Conservation (phyloP, 1,140 invertebrate species). For the Heliconius melpomene region DNA sequence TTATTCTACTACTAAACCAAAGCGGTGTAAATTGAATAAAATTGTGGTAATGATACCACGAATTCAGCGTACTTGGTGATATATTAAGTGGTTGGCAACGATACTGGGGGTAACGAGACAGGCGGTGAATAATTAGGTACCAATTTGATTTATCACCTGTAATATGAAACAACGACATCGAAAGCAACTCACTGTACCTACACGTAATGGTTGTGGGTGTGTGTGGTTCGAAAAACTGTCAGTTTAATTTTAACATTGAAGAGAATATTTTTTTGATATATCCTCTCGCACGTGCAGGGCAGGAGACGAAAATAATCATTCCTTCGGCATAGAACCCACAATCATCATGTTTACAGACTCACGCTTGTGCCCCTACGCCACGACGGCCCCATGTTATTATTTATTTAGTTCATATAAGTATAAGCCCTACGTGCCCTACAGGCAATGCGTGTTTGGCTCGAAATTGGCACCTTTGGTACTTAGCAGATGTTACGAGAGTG, state of each 20-base stretch:
- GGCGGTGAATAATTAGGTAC: conserved; percentile 45
- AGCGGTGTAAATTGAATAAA: background rate
- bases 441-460: background rate
- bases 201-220: background rate
- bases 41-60: background rate
- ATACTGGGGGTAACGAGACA: conserved; percentile 44
- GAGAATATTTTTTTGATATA: too few species aligned
- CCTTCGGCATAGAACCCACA: too few species aligned
- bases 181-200: background rate
- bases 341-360: too few species aligned
- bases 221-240: background rate
- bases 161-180: conserved; percentile 2
- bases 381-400: too few species aligned
- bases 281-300: too few species aligned
- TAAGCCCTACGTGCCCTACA: background rate
- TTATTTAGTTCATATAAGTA: too few species aligned
- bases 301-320: too few species aligned
- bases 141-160: conserved; percentile 46
- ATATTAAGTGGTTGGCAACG: conserved; percentile 36
- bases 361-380: too few species aligned
- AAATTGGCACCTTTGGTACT: background rate
- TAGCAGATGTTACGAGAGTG: background rate
- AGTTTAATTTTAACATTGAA: background rate
- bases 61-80: conserved; percentile 23
- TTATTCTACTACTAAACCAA: background rate